Percentiles rank a stretch among this genome's conserved stretches.
phyloP scores from a whole-genome alignment of 2,797 vertebrate genomes.

The Geotrypetes seraphini region DNA sequence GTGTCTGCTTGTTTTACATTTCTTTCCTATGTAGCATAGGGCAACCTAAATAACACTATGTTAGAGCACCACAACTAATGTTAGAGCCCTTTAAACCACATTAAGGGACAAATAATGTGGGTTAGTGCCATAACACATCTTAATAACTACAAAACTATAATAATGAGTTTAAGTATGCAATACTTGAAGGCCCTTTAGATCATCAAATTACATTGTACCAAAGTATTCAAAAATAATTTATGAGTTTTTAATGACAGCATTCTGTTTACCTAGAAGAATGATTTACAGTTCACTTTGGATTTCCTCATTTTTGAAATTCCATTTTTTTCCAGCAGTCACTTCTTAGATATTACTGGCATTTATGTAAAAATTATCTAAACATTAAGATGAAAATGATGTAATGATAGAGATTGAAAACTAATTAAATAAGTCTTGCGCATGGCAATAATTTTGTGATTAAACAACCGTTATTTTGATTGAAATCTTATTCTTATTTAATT shows the following conservation, averaged over 20 bases:
- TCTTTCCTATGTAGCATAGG: too few relatives aligned
- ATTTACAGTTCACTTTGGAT: slow-evolving; percentile 4
- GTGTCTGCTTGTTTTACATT: too few relatives aligned
- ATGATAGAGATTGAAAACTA: slow-evolving; percentile 12
- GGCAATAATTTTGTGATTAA: too few relatives aligned
- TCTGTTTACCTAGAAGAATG: not conserved
- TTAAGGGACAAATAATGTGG: too few relatives aligned
- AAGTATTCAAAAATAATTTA: slow-evolving; percentile 11
- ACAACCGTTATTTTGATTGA: too few relatives aligned
- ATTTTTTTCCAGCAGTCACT: slow-evolving; percentile 28
- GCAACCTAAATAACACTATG: too few relatives aligned
- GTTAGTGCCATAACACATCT: too few relatives aligned
- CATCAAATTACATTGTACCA: not conserved
- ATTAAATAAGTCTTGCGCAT: too few relatives aligned
- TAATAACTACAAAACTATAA: too few relatives aligned
- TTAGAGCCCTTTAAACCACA: too few relatives aligned
- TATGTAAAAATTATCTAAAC: slow-evolving; percentile 1
- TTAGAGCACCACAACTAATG: too few relatives aligned
- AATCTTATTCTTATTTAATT: too few relatives aligned
- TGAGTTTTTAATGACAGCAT: slow-evolving; percentile 24
- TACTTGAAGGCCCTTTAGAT: not conserved
- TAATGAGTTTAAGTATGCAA: not conserved
- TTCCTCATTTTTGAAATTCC: slow-evolving; percentile 6
- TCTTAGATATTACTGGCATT: slow-evolving; percentile 14
- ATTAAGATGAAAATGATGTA: slow-evolving; percentile 7